Evolutionary conservation across 2,797 vertebrate species (phyloP), one percentile per base, ranked within the genome.

Genomic region (Chromis chromis): DNA sequence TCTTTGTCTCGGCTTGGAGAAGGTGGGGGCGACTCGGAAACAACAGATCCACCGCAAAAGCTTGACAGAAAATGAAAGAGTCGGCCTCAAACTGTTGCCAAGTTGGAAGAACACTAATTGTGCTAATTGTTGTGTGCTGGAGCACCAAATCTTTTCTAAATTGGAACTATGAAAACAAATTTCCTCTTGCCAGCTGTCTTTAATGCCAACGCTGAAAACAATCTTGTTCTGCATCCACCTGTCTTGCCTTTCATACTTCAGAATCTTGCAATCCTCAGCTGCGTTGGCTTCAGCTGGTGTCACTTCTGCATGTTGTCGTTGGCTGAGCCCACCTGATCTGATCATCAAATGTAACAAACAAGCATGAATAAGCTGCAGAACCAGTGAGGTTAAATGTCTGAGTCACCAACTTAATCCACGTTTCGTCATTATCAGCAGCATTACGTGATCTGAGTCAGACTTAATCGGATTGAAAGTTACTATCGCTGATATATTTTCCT

Each of bases 1-100:
- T 78, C 77, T 91, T 87, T 88, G 86, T 89, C 76, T 88, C 64
- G 36, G 24, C 21, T 31, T 19, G 44, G 44, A 6, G 44, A n/a
- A 8, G 19, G 44, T 19, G 44, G 44, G 19, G 44, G 11, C 50
- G 12, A 27, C 11, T 52, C 49, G 1, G 49, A 24, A 24, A 52
- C 69, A 6, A 53, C 49, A 55, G 11, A 53, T 62, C 3, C 2
- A 16, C 1, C 10, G 21, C n/a, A 48, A 13, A 36, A 63, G 6
- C 19, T 56, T 31, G 17, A 70, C 28, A 55, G 13, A 46, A 79
- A 52, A 56, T 16, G 14, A 70, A 25, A 25, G 12, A 36, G 19
- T 49, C 14, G 31, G 40, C 17, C 9, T 7, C 19, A 48, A 10
- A 48, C 46, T 48, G 17, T 21, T 49, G 46, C 44, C 44, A 31